phyloP scores from a whole-genome alignment of 2,888 invertebrate species.

The Aricia artaxerxes region DNA sequence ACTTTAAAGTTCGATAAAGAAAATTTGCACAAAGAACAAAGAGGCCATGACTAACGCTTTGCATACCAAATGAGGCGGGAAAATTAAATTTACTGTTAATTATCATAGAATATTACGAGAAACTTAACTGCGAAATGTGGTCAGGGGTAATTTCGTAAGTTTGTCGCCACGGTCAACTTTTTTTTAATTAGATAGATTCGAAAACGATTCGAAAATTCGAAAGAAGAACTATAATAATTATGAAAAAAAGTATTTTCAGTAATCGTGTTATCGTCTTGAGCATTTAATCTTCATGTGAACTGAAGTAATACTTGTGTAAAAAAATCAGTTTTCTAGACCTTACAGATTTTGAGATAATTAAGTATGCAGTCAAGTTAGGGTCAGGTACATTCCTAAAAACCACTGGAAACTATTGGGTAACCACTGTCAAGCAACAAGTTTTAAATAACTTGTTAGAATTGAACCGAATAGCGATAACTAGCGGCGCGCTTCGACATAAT shows the following conservation, averaged over 20 bases:
- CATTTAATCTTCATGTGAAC: too few species aligned
- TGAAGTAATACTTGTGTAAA: too few species aligned
- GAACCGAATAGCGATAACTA: background rate
- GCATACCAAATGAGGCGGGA: constrained; percentile 31
- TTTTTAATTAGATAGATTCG: background rate
- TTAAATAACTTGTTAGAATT: background rate
- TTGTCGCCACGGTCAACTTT: constrained; percentile 3
- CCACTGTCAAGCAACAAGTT: background rate
- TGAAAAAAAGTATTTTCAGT: too few species aligned
- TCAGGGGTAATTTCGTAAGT: constrained; percentile 21
- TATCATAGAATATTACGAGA: constrained; percentile 27
- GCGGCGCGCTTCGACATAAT: background rate
- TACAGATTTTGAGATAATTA: too few species aligned
- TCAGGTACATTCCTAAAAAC: background rate
- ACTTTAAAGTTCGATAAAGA: constrained; percentile 27
- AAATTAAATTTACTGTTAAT: constrained; percentile 28
- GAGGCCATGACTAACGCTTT: constrained; percentile 29
- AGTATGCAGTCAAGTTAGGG: too few species aligned
- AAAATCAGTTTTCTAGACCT: too few species aligned
- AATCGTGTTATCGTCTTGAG: too few species aligned
- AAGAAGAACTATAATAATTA: too few species aligned
- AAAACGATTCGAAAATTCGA: too few species aligned
- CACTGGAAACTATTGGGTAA: background rate
- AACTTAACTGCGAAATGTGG: constrained; percentile 19
- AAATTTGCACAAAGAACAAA: constrained; percentile 31